Evolutionary conservation across 2,113 vertebrate species (phyloP).

Genomic region (Anolis sagrei): DNA sequence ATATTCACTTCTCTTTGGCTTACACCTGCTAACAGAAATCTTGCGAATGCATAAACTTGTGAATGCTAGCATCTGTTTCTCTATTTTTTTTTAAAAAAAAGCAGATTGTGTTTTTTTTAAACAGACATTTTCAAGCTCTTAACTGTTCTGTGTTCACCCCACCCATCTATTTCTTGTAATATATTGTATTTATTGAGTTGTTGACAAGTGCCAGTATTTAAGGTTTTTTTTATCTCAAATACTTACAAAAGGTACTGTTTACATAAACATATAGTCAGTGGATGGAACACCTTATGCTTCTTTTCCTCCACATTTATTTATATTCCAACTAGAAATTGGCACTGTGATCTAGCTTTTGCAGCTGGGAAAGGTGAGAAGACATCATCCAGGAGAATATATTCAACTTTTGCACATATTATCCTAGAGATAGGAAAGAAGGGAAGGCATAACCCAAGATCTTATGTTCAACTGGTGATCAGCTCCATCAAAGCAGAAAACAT

Average conservation of each 20-base stretch:
- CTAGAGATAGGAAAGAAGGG: no score
- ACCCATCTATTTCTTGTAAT: neutral
- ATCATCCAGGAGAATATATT: no score
- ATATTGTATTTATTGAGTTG: conserved; percentile 24
- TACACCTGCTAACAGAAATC: conserved; percentile 63
- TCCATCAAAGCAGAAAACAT: no score
- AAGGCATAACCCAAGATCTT: no score
- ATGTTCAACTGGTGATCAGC: no score
- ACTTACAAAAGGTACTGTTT: conserved; percentile 30
- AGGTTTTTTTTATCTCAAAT: conserved; percentile 26
- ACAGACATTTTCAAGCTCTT: conserved; percentile 41
- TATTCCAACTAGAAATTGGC: neutral
- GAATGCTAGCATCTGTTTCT: conserved; percentile 26
- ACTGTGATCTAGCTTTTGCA: no score
- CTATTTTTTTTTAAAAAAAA: conserved; percentile 31
- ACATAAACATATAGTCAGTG: conserved; percentile 24
- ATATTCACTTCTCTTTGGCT: conserved; percentile 39
- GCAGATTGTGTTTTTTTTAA: conserved; percentile 49
- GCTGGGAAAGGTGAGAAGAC: no score
- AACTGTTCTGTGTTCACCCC: conserved; percentile 7
- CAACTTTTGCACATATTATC: no score
- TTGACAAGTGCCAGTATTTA: conserved; percentile 11
- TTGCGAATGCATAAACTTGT: neutral
- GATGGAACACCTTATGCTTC: conserved; percentile 12
- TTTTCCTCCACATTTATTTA: neutral